phyloP scores from a whole-genome alignment of 2,113 vertebrate genomes.

The Trichomycterus rosablanca region DNA sequence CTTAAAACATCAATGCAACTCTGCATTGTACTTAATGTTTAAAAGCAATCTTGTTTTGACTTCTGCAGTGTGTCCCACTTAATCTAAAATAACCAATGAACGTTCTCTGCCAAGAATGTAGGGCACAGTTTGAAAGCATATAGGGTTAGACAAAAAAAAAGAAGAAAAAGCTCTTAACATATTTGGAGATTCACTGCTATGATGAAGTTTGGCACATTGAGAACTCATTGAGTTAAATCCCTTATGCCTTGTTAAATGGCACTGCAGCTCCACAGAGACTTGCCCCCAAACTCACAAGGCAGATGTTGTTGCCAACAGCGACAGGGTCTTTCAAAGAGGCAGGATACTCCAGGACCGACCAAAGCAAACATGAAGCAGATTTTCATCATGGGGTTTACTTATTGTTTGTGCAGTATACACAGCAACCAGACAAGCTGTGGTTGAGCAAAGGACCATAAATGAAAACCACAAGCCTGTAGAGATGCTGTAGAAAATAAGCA shows the following conservation, averaged over 20 bases:
- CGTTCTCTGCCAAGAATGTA: constrained; percentile 21
- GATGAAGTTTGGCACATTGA: constrained; percentile 53
- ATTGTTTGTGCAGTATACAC: constrained; percentile 42
- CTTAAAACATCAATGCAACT: constrained; percentile 2
- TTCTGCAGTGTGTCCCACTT: constrained; percentile 30
- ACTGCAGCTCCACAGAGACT: constrained; percentile 47
- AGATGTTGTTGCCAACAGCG: constrained; percentile 54
- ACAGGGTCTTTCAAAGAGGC: constrained; percentile 48
- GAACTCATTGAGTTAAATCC: constrained; percentile 53
- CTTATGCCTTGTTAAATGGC: constrained; percentile 55
- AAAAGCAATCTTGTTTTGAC: constrained; percentile 47
- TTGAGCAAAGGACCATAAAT: constrained; percentile 37
- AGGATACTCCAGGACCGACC: constrained; percentile 49
- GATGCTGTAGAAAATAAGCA: constrained; percentile 22
- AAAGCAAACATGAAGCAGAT: constrained; percentile 52
- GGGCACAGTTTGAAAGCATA: constrained; percentile 18
- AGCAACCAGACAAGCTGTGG: constrained; percentile 27
- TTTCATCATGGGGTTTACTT: constrained; percentile 43
- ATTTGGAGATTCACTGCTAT: constrained; percentile 46
- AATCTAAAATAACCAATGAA: constrained; percentile 2
- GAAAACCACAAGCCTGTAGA: constrained; percentile 31
- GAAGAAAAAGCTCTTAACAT: constrained; percentile 31
- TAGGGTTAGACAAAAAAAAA: constrained; percentile 21
- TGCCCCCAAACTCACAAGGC: constrained; percentile 49
- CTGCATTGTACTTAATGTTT: background rate